Evolutionary conservation across 2,888 invertebrate species (phyloP), one percentile per base, ranked within the genome.

Genomic region (Rhagium mordax): DNA sequence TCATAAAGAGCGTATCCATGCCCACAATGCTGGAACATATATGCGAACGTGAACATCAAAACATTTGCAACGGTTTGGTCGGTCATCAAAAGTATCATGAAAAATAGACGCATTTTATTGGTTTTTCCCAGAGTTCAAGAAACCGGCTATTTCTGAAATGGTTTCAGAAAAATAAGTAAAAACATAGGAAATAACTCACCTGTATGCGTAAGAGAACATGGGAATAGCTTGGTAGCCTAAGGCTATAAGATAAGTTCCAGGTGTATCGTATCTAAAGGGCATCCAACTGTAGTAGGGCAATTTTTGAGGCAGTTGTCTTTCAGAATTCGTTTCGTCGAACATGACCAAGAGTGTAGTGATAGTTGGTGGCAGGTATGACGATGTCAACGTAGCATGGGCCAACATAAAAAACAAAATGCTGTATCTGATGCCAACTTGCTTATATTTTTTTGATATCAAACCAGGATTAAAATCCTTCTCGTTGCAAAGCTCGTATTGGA

Each of bases 261-360:
- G 81, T 4, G 85, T 85, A 49, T 83, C 79, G 59, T 82, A 82
- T n/a, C 67, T 61, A 74, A 86, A 86, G 0, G 87, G 87, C 78
- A 86, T 86, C 86, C 85, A 85, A 71, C 83, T 83, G 55, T 82
- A 84, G 73, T 84, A 85, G 0, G 86, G 85, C 41, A 86, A 72
- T 51, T 69, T 76, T 21, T 79, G 75, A 2, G 77, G 76, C 51
- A 83, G 76, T 3, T 66, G 64, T 27, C 49, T 66, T 41, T 74
- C 75, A 13, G 72, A 51, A 57, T 78, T 75, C 18, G 21, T 68
- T 55, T 71, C 71, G 18, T 76, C 70, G 41, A 60, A 76, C 41
- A 65, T 70, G 13, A 69, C 8, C 13, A 27, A 29, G 13, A 77
- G 10, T 3, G 82, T 79, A 8, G 81, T 78, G 10, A 84, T 59